These are phyloP conservation scores for Chrysogorgia sp. DNA, from an alignment of 92 coral and sea anemone genomes.

Conservation along the genomic window DNA sequence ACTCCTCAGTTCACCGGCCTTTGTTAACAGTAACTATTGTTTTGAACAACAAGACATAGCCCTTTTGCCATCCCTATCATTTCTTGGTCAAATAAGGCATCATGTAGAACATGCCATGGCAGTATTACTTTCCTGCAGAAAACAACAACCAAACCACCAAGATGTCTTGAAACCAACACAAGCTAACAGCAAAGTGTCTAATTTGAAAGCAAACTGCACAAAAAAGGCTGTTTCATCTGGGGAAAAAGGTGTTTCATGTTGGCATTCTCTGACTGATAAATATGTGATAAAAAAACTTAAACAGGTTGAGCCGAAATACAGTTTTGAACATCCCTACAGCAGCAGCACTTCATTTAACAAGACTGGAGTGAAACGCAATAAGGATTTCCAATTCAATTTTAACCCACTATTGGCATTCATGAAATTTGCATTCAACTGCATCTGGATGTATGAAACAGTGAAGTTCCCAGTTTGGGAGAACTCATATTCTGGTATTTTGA, in stretches of 20 bases:
- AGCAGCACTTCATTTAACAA: background rate
- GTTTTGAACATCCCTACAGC: background rate
- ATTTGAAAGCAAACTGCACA: conserved; percentile 4
- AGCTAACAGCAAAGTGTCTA: background rate
- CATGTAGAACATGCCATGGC: conserved; percentile 12
- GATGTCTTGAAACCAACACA: background rate
- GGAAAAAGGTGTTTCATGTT: background rate
- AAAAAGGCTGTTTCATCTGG: background rate
- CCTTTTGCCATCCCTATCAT: conserved; percentile 13
- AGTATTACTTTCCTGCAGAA: conserved; percentile 13
- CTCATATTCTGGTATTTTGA: conserved; percentile 28
- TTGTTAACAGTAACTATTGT: background rate
- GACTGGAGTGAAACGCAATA: background rate
- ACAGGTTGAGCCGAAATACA: background rate
- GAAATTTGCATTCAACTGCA: conserved; percentile 15
- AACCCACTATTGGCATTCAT: conserved; percentile 5
- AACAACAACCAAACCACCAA: background rate
- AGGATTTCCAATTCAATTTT: background rate
- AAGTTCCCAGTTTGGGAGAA: conserved; percentile 44
- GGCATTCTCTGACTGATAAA: background rate
- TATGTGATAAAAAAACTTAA: background rate
- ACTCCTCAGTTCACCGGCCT: conserved; percentile 6
- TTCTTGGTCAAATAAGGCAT: conserved; percentile 20
- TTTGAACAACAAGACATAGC: background rate
- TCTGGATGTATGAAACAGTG: conserved; percentile 15